Conservation (phyloP, 2,113 vertebrate genomes). For the Harpagus bidentatus region DNA sequence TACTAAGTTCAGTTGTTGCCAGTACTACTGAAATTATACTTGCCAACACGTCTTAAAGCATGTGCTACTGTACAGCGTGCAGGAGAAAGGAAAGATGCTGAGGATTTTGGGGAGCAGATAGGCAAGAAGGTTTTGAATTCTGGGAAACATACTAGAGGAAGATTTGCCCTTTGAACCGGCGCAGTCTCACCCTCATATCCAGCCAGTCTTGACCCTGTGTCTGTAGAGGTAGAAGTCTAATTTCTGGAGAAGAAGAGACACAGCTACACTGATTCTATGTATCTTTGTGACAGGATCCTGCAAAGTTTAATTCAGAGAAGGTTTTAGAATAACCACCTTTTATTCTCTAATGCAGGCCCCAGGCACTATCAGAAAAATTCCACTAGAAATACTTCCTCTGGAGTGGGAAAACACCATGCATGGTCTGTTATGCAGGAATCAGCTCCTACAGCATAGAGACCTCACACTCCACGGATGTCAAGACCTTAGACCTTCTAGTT, state of each 20-base stretch:
- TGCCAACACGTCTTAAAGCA: neutral
- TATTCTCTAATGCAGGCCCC: neutral
- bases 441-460: neutral
- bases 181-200: accelerated
- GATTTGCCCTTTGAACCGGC: neutral
- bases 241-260: neutral
- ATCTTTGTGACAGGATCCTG: neutral
- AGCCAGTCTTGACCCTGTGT: neutral
- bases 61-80: neutral
- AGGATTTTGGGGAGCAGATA: neutral
- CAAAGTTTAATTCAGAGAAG: neutral
- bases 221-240: neutral
- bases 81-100: neutral
- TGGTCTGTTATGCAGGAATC: neutral
- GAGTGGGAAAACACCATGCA: slow-evolving; percentile 39
- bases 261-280: neutral
- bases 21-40: neutral
- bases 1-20: neutral
- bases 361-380: slow-evolving; percentile 41
- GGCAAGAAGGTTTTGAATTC: neutral
- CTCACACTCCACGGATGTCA: neutral
- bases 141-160: neutral
- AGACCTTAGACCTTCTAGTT: neutral
- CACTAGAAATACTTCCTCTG: slow-evolving; percentile 26
- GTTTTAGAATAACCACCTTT: neutral